A percentile compares a stretch with the other conserved stretches of the same genome.
These are phyloP conservation scores for Mustelus asterias DNA, from an alignment of 2,113 vertebrate species.

Conservation along the genomic window DNA sequence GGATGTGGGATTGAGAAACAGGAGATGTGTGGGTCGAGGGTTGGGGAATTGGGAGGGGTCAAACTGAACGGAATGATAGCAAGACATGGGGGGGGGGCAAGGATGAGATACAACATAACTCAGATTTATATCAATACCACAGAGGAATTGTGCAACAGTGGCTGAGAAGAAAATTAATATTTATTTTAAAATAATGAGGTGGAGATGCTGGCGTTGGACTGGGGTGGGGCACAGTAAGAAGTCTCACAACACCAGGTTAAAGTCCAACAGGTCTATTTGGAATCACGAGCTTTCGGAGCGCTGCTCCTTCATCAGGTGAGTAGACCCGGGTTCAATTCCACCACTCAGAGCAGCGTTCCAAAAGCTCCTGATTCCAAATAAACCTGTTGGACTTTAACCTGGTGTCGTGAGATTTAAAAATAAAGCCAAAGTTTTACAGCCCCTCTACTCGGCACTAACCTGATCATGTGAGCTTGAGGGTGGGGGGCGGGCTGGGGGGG, in stretches of 20 bases:
- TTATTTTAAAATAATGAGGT: background rate
- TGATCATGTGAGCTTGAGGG: background rate
- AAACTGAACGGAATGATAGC: background rate
- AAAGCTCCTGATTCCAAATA: too few relatives aligned
- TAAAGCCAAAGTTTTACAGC: background rate
- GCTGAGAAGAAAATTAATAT: background rate
- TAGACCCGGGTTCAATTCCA: too few relatives aligned
- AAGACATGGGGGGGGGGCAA: background rate
- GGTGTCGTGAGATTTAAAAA: too few relatives aligned
- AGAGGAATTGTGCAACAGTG: background rate
- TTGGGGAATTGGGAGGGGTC: background rate
- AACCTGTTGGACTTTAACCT: too few relatives aligned
- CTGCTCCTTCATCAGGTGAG: too few relatives aligned
- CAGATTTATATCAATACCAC: background rate
- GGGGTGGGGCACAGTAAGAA: too few relatives aligned
- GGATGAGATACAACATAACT: background rate
- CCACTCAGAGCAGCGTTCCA: too few relatives aligned
- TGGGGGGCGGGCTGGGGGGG: too few relatives aligned
- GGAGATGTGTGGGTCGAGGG: background rate
- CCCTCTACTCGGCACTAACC: background rate
- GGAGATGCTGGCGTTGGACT: too few relatives aligned
- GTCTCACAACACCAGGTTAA: too few relatives aligned
- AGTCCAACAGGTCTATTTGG: too few relatives aligned
- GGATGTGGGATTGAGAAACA: background rate
- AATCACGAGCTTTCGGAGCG: too few relatives aligned